Conservation (phyloP, 2,888 invertebrate genomes). For the Monoplex corrugatus region DNA sequence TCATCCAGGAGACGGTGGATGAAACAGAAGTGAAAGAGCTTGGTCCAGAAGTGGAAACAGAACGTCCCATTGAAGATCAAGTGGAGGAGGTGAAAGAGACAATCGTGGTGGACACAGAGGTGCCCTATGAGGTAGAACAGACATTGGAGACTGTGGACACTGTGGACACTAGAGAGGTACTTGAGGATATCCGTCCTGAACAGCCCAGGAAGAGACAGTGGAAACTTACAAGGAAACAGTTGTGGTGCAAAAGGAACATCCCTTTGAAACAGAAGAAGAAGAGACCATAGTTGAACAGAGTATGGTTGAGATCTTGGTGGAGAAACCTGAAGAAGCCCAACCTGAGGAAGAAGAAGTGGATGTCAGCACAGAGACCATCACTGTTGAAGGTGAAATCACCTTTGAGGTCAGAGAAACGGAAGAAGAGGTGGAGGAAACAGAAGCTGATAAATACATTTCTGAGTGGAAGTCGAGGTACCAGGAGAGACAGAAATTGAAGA, state of each 20-base stretch:
- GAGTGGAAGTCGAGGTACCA: slow-evolving; percentile 51
- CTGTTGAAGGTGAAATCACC: slow-evolving; percentile 42
- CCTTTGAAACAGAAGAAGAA: slow-evolving; percentile 32
- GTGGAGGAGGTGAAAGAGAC: slow-evolving; percentile 56
- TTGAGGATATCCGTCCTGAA: slow-evolving; percentile 43
- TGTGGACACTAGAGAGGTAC: slow-evolving; percentile 21
- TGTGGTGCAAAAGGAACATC: slow-evolving; percentile 38
- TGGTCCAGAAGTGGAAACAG: slow-evolving; percentile 36
- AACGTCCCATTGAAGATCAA: slow-evolving; percentile 52
- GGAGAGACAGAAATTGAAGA: slow-evolving; percentile 44
- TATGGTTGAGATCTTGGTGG: slow-evolving; percentile 34
- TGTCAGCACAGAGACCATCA: slow-evolving; percentile 37
- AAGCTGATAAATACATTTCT: slow-evolving; percentile 30
- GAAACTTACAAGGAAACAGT: slow-evolving; percentile 20
- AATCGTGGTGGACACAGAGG: slow-evolving; percentile 53
- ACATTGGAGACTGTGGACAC: neutral
- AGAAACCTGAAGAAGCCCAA: slow-evolving; percentile 15
- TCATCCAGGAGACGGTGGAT: slow-evolving; percentile 43
- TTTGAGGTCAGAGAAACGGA: slow-evolving; percentile 49
- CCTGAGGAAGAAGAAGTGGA: slow-evolving; percentile 44
- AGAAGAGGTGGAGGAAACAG: slow-evolving; percentile 49
- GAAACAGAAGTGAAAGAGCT: slow-evolving; percentile 39
- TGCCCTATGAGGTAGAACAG: slow-evolving; percentile 52
- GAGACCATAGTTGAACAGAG: slow-evolving; percentile 36
- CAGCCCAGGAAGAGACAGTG: slow-evolving; percentile 4